These are phyloP conservation scores for Anser brachyrhynchus DNA, from an alignment of 2,113 vertebrate species.

Conservation along the genomic window DNA sequence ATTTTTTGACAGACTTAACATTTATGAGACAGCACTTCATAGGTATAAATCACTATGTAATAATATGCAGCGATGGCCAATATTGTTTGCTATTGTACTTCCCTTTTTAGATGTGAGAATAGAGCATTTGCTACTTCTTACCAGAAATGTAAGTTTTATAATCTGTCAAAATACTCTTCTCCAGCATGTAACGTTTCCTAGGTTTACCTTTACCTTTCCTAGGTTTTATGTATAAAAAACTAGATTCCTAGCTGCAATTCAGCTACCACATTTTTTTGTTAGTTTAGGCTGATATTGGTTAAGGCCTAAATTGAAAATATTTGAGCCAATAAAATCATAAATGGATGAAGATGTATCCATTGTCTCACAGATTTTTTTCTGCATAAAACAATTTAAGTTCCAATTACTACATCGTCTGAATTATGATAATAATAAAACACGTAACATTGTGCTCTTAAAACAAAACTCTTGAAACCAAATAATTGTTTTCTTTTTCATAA, in stretches of 20 bases:
- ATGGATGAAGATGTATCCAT: neutral
- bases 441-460: neutral
- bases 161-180: neutral
- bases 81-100: neutral
- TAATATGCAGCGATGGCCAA: neutral
- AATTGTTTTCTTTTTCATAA: neutral
- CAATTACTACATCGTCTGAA: neutral
- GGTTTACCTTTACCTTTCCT: neutral
- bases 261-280: neutral
- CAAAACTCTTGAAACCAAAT: neutral
- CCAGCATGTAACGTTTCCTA: neutral
- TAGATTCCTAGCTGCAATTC: neutral
- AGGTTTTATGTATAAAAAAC: neutral
- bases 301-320: neutral
- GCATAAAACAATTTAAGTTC: neutral
- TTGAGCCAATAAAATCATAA: neutral
- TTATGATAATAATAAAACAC: neutral
- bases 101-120: neutral
- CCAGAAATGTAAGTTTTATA: neutral
- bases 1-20: neutral
- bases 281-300: neutral
- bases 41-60: neutral
- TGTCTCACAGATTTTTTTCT: neutral
- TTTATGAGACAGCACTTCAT: neutral
- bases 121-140: neutral